phyloP scores from a whole-genome alignment of 2,113 vertebrate genomes.

The Heterocephalus glaber region DNA sequence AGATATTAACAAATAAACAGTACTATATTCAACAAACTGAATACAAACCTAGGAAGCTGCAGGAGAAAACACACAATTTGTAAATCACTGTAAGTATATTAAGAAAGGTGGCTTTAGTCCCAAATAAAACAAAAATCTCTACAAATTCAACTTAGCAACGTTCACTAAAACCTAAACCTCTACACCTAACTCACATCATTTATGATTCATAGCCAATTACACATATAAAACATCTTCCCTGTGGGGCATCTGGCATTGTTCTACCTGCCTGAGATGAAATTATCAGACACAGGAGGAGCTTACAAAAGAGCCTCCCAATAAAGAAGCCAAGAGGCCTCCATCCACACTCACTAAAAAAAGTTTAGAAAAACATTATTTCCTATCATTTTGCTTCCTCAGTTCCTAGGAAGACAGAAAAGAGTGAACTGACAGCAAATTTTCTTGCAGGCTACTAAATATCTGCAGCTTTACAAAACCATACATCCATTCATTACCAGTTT shows the following conservation, averaged over 20 bases:
- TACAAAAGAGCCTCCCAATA: conserved; percentile 3
- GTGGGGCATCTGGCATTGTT: neutral
- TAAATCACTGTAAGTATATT: neutral
- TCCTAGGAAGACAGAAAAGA: neutral
- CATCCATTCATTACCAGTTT: neutral
- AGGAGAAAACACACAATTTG: neutral
- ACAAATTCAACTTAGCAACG: conserved; percentile 6
- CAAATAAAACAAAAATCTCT: neutral
- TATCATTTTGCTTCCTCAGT: neutral
- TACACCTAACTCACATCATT: conserved; percentile 19
- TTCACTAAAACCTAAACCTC: conserved; percentile 49
- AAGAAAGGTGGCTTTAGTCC: neutral
- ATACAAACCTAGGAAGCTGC: neutral
- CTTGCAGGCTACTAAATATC: neutral
- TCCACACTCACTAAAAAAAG: neutral
- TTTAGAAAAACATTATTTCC: conserved; percentile 1
- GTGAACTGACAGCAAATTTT: neutral
- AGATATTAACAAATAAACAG: conserved; percentile 4
- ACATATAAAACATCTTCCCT: neutral
- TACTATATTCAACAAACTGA: neutral
- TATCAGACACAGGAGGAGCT: neutral
- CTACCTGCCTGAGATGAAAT: neutral
- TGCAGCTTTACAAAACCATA: neutral
- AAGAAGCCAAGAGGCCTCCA: neutral
- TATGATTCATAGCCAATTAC: conserved; percentile 22